phyloP scores from a whole-genome alignment of 1,140 invertebrate genomes.

The Drosophila rhopaloa region DNA sequence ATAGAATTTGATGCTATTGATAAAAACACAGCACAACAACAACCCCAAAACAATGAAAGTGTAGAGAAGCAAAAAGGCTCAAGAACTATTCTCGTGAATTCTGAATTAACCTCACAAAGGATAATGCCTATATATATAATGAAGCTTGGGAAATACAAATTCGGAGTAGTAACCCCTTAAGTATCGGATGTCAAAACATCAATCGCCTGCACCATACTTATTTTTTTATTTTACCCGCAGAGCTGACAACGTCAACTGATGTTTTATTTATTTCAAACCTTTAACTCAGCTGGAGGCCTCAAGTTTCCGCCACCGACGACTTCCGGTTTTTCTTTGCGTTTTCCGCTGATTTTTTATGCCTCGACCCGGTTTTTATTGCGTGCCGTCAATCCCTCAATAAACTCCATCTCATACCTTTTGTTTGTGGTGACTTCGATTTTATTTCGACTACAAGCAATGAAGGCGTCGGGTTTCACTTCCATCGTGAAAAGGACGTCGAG shows the following conservation, averaged over 20 bases:
- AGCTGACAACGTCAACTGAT: slow-evolving; percentile 39
- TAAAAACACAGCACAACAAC: too few relatives aligned
- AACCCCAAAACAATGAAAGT: too few relatives aligned
- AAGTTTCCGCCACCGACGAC: slow-evolving; percentile 33
- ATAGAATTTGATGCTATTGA: not conserved
- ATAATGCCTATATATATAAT: not conserved
- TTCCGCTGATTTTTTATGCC: slow-evolving; percentile 51
- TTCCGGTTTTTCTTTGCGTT: slow-evolving; percentile 48
- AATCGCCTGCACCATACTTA: slow-evolving; percentile 41
- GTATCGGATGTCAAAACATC: slow-evolving; percentile 38
- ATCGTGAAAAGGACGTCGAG: slow-evolving; percentile 25
- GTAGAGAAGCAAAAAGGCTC: too few relatives aligned
- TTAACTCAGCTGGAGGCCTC: slow-evolving; percentile 51
- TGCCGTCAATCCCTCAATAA: slow-evolving; percentile 59
- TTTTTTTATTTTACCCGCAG: slow-evolving; percentile 46
- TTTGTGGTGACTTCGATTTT: slow-evolving; percentile 39
- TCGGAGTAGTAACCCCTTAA: slow-evolving; percentile 22
- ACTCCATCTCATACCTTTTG: slow-evolving; percentile 30
- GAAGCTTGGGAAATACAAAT: slow-evolving; percentile 29
- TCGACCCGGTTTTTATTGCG: slow-evolving; percentile 54
- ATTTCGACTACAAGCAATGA: slow-evolving; percentile 39
- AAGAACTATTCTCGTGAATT: too few relatives aligned
- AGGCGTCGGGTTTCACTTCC: slow-evolving; percentile 11
- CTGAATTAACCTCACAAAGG: not conserved
- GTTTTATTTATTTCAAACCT: slow-evolving; percentile 64